Percentiles rank a stretch among this genome's conserved stretches.
phyloP scores from a whole-genome alignment of 1,140 invertebrate genomes.

The Neuroterus valhalla region DNA sequence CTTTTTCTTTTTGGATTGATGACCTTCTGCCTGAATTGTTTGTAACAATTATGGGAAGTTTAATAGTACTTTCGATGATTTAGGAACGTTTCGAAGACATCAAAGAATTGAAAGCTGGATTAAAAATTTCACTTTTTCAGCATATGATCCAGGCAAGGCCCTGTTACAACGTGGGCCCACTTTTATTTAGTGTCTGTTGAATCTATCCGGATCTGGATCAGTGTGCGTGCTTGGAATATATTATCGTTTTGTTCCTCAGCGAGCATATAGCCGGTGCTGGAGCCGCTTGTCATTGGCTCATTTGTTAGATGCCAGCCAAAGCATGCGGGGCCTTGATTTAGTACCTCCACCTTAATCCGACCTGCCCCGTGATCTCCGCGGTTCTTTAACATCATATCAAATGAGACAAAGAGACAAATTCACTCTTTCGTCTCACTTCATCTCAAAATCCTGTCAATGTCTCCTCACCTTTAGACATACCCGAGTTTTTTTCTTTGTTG shows the following conservation, averaged over 20 bases:
- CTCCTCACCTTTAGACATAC: slow-evolving; percentile 2
- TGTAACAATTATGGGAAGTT: no score
- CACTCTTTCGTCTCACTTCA: slow-evolving; percentile 48
- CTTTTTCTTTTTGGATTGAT: no score
- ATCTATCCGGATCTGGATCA: slow-evolving; percentile 48
- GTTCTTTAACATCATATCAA: slow-evolving; percentile 56
- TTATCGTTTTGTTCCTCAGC: slow-evolving; percentile 73
- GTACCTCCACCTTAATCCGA: slow-evolving; percentile 71
- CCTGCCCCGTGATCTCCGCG: slow-evolving; percentile 57
- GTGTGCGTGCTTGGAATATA: slow-evolving; percentile 67
- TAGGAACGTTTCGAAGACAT: not conserved
- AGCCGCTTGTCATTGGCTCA: slow-evolving; percentile 75
- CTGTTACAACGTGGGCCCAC: slow-evolving; percentile 36
- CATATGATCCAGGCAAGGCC: no score
- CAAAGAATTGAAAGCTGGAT: not conserved
- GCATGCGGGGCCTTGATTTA: slow-evolving; percentile 75
- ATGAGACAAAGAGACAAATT: slow-evolving; percentile 67
- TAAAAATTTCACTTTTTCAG: not conserved
- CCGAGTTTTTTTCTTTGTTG: slow-evolving; percentile 10
- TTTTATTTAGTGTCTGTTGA: slow-evolving; percentile 39
- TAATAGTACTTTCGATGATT: not conserved
- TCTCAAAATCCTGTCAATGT: slow-evolving; percentile 21
- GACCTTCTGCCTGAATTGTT: no score
- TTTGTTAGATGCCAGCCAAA: slow-evolving; percentile 76
- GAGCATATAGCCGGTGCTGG: slow-evolving; percentile 60